Conservation (phyloP, 2,113 vertebrate genomes). For the Chaenocephalus aceratus region DNA sequence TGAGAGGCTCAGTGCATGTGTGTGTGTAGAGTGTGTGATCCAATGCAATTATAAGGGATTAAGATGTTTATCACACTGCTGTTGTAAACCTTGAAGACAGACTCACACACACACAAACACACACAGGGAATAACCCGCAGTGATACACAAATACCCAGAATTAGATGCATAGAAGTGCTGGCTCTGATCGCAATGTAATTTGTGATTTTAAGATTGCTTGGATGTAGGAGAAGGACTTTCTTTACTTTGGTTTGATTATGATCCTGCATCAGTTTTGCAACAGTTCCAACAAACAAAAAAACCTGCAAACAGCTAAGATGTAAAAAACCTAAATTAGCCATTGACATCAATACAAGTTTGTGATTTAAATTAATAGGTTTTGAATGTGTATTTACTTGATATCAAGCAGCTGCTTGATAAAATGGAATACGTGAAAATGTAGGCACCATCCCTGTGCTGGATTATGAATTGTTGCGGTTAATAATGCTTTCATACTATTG, state of each 20-base stretch:
- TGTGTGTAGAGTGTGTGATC: slow-evolving; percentile 51
- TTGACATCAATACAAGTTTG: not conserved
- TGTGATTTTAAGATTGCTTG: slow-evolving; percentile 2
- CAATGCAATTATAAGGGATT: slow-evolving; percentile 72
- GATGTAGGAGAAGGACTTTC: not conserved
- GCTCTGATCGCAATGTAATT: not conserved
- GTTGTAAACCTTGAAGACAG: slow-evolving; percentile 44
- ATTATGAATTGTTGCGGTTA: not conserved
- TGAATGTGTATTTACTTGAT: not conserved
- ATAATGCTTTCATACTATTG: not conserved
- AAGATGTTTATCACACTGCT: slow-evolving; percentile 72
- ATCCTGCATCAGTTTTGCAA: not conserved
- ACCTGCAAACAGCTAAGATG: not conserved
- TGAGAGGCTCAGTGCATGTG: slow-evolving; percentile 47
- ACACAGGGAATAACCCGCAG: slow-evolving; percentile 8
- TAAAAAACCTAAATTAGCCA: not conserved
- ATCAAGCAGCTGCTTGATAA: not conserved
- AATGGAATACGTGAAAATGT: no score
- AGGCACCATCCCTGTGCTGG: not conserved
- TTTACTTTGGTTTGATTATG: not conserved
- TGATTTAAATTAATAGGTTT: not conserved
- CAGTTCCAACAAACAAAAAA: not conserved
- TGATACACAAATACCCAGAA: slow-evolving; percentile 10
- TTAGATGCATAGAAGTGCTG: not conserved
- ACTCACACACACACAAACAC: not conserved